phyloP scores from a whole-genome alignment of 1,140 invertebrate genomes.

The Hyposmocoma kahamanoa region DNA sequence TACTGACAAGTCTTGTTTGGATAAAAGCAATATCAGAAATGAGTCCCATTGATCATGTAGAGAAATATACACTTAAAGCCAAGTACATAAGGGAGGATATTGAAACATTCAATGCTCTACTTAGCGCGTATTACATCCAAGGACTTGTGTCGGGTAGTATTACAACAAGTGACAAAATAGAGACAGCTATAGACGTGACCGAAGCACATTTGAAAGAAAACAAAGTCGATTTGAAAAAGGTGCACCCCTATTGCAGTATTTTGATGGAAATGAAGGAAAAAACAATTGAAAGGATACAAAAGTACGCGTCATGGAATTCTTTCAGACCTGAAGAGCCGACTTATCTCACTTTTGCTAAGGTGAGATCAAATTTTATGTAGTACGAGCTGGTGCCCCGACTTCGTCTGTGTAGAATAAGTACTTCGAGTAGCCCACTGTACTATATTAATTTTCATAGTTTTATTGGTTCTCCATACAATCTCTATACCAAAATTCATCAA shows the following conservation, averaged over 20 bases:
- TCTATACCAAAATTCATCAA: background rate
- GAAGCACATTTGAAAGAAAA: constrained; percentile 29
- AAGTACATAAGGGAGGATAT: constrained; percentile 80
- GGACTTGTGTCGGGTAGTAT: constrained; percentile 53
- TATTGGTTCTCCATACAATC: no score
- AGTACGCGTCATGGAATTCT: constrained; percentile 56
- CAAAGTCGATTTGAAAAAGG: constrained; percentile 30
- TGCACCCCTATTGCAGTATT: constrained; percentile 51
- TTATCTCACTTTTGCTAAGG: constrained; percentile 56
- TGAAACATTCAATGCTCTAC: constrained; percentile 46
- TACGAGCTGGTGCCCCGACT: no score
- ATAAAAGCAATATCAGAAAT: constrained; percentile 49
- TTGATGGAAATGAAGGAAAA: constrained; percentile 41
- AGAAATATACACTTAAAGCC: constrained; percentile 81
- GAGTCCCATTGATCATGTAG: constrained; percentile 81
- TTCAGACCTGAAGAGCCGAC: constrained; percentile 54
- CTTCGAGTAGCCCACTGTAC: no score
- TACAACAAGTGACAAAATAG: constrained; percentile 27
- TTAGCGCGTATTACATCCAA: constrained; percentile 56
- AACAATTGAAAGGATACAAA: constrained; percentile 38
- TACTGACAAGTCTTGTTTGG: constrained; percentile 68
- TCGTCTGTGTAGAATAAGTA: no score
- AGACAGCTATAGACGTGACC: constrained; percentile 32
- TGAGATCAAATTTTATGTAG: constrained; percentile 18
- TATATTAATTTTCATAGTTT: no score